These are phyloP conservation scores for Channallabes apus DNA, from an alignment of 2,797 vertebrate species.

Conservation along the genomic window DNA sequence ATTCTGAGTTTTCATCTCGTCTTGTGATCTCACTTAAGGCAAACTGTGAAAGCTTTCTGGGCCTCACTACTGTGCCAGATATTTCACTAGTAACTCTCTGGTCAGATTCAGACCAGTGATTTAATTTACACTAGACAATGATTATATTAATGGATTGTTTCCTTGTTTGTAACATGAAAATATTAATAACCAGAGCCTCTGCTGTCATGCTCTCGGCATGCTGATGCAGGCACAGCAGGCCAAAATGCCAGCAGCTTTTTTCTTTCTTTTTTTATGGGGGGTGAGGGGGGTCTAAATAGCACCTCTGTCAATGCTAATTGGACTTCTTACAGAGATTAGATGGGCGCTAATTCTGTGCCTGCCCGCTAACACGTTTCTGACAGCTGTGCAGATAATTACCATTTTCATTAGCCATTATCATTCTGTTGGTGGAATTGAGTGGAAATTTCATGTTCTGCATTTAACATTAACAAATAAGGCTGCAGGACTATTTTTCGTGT, in stretches of 20 bases:
- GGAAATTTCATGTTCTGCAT: constrained; percentile 20
- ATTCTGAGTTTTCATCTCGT: constrained; percentile 12
- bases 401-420: constrained; percentile 47
- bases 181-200: constrained; percentile 15
- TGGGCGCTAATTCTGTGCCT: constrained; percentile 50
- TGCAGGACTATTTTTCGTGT: background rate
- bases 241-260: constrained; percentile 8
- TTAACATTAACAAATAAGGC: constrained; percentile 2
- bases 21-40: background rate
- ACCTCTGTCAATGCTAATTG: constrained; percentile 45
- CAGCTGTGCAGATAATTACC: constrained; percentile 52
- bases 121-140: constrained; percentile 4
- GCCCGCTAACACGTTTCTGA: constrained; percentile 49
- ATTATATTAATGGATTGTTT: background rate
- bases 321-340: constrained; percentile 45
- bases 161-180: constrained; percentile 2
- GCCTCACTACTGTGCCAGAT: background rate
- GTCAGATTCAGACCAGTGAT: background rate
- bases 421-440: constrained; percentile 31
- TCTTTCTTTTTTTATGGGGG: constrained; percentile 22
- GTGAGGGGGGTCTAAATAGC: constrained; percentile 19
- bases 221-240: constrained; percentile 23
- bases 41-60: constrained; percentile 20
- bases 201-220: constrained; percentile 3
- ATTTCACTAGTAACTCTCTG: background rate